Evolutionary conservation across 2,113 vertebrate species (phyloP), one percentile per base, ranked within the genome.

Genomic region (Emydura subglobosa): DNA sequence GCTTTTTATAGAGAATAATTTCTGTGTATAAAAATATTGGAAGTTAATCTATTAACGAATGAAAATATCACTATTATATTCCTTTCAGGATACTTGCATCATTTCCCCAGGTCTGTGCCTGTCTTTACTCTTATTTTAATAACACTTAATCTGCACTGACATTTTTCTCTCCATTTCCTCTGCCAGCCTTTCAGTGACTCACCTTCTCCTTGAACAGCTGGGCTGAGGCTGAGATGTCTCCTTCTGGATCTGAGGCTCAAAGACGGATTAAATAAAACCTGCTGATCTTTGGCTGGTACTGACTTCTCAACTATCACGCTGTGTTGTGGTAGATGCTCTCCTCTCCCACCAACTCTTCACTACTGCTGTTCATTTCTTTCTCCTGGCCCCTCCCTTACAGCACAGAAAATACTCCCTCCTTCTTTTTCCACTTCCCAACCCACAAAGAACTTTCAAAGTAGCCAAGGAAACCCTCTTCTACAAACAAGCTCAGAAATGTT

Each of bases 331-430:
- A 80, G 9, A 25, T 55, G 10, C 4, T 89, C 7, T 53, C 29
- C 1, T 91, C 39, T 85, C 39, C 91, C 34, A 24, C 1, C 78
- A 10, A 10, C 65, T 72, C n/a, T 34, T 68, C 34, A n/a, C 34
- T 12, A 83, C 16, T 1, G 82, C 3, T 57, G 6, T 6, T 88
- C 42, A 29, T 2, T 76, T 89, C 78, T 88, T 53, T 25, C 50
- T 59, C 80, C 2, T 3, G 29, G 2, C 39, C 1, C 78, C 21
- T 54, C 12, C 50, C 59, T 4, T 0, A 0, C 29, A 86, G n/a
- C 49, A 74, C 11, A 53, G 29, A 68, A 59, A 72, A 39, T 72
- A 72, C 14, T 80, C n/a, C n/a, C 2, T 51, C 5, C 13, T 39
- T 39, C 34, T 55, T n/a, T 42, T 14, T 82, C 39, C 42, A 34